These are phyloP conservation scores for Boulengeromyrus knoepffleri DNA, from an alignment of 2,113 vertebrate species.

Conservation along the genomic window DNA sequence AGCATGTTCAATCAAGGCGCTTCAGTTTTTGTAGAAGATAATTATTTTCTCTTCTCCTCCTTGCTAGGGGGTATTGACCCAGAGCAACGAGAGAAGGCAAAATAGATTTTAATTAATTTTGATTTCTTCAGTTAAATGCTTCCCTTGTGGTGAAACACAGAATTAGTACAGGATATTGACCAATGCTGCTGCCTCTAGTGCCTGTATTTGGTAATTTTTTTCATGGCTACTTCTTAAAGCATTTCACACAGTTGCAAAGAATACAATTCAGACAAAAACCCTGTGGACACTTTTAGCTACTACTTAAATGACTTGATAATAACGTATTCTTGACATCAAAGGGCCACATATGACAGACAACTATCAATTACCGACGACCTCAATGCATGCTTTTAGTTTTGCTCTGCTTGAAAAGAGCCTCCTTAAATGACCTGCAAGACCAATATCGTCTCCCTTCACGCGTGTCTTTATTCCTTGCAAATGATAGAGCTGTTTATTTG, in stretches of 20 bases:
- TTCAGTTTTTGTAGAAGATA: constrained; percentile 33
- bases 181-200: background rate
- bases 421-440: constrained; percentile 92
- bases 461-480: constrained; percentile 97
- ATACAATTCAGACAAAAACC: background rate
- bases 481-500: constrained; percentile 99
- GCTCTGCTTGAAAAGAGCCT: constrained; percentile 51
- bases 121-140: constrained; percentile 7
- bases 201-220: background rate
- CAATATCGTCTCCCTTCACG: constrained; percentile 82
- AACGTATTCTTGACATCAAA: background rate
- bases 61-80: constrained; percentile 4
- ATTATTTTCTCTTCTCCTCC: constrained; percentile 5
- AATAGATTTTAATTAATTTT: constrained; percentile 15
- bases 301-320: background rate
- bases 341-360: background rate
- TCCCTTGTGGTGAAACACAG: constrained; percentile 7
- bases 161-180: background rate
- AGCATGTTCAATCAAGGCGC: constrained; percentile 55
- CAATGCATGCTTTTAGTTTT: background rate
- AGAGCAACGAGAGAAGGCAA: constrained; percentile 12
- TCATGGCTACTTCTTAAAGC: background rate
- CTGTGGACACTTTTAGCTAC: background rate
- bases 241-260: background rate
- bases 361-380: background rate